Conservation (phyloP, 2,113 vertebrate species). For the Paratilapia polleni region DNA sequence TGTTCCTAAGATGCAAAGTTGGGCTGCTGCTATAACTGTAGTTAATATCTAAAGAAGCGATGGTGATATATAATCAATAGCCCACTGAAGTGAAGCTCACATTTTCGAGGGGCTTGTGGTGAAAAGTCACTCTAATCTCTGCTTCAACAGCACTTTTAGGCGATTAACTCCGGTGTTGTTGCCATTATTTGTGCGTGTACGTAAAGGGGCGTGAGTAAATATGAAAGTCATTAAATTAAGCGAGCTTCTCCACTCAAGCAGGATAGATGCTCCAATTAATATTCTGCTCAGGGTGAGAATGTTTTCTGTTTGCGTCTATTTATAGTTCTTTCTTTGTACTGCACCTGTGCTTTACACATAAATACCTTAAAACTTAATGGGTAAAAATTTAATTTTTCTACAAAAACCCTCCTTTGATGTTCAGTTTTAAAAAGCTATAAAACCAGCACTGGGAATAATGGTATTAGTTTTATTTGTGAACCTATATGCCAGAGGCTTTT, state of each 20-base stretch:
- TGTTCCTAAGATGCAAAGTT: not conserved
- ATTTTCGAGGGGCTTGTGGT: not conserved
- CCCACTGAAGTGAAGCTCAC: not conserved
- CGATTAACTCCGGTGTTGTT: constrained; percentile 13
- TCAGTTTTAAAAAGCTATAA: constrained; percentile 12
- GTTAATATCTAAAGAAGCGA: not conserved
- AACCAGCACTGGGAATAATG: not conserved
- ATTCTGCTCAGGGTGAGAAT: constrained; percentile 5
- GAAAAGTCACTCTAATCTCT: not conserved
- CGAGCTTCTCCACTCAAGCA: not conserved
- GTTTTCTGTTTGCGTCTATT: constrained; percentile 5
- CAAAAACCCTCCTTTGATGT: constrained; percentile 14
- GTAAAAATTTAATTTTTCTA: not conserved
- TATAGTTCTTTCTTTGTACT: not conserved
- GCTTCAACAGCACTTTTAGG: not conserved
- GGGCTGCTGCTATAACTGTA: not conserved
- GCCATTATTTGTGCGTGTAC: not conserved
- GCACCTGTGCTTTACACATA: constrained; percentile 3
- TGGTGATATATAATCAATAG: constrained; percentile 26
- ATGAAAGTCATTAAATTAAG: constrained; percentile 7
- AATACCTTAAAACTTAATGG: not conserved
- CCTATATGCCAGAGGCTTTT: not conserved
- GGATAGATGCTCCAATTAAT: not conserved
- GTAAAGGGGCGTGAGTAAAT: not conserved
- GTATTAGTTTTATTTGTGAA: not conserved